phyloP scores from a whole-genome alignment of 2,797 vertebrate genomes.

The Hirundo rustica region DNA sequence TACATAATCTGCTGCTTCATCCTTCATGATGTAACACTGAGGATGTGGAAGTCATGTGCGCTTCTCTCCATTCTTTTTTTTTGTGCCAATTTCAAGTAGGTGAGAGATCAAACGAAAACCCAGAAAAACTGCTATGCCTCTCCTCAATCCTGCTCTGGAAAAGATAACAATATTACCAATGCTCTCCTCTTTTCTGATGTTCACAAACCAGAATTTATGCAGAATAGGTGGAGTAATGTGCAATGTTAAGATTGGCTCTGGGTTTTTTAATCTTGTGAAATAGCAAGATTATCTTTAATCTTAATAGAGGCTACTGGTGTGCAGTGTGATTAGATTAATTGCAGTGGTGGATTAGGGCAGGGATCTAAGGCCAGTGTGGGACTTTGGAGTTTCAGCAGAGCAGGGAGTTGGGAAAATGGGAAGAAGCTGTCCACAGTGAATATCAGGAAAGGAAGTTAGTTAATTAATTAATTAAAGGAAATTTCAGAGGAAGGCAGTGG shows the following conservation, averaged over 20 bases:
- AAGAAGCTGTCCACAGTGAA: neutral
- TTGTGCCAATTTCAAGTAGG: constrained; percentile 11
- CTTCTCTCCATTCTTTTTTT: constrained; percentile 4
- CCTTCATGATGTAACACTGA: constrained; percentile 35
- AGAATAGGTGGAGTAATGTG: neutral
- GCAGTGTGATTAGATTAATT: constrained; percentile 1
- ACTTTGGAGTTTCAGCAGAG: neutral
- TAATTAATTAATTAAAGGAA: neutral
- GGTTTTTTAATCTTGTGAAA: constrained; percentile 6
- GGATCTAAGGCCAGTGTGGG: neutral
- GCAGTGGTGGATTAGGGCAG: constrained; percentile 11
- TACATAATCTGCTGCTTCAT: constrained; percentile 33
- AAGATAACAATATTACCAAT: neutral
- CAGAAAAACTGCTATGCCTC: neutral
- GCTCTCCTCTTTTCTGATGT: neutral
- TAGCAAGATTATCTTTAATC: constrained; percentile 33
- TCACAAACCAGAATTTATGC: neutral
- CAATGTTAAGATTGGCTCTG: neutral
- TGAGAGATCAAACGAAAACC: neutral
- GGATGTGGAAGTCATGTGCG: constrained; percentile 58
- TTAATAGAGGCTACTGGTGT: neutral
- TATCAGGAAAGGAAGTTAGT: neutral
- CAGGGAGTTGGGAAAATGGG: neutral
- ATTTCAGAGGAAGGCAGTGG: neutral
- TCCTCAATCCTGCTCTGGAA: neutral